A percentile compares a stretch with the other conserved stretches of the same genome.
Conservation (phyloP, 2,888 invertebrate species). For the Plebejus anna region DNA sequence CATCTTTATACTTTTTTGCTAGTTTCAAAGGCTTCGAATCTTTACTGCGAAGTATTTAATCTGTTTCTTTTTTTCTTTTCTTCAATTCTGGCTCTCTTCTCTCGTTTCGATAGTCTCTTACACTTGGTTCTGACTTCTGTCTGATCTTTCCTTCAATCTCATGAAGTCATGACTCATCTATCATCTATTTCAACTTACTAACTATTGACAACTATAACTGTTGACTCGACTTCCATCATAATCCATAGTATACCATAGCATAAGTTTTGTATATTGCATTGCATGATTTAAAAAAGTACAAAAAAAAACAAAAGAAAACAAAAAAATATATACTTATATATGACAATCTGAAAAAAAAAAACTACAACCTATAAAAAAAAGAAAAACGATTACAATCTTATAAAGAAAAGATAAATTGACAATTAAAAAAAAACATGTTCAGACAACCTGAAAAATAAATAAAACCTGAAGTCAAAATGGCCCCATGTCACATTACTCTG, state of each 20-base stretch:
- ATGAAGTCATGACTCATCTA: neutral
- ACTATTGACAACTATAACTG: neutral
- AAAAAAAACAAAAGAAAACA: neutral
- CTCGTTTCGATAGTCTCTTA: neutral
- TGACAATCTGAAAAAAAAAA: neutral
- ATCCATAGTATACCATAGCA: neutral
- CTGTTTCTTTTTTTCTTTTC: neutral
- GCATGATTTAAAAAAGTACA: neutral
- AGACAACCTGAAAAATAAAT: slow-evolving; percentile 33
- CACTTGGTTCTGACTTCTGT: neutral
- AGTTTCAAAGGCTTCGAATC: neutral
- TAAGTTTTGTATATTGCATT: neutral
- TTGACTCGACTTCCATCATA: neutral
- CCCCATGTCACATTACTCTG: slow-evolving; percentile 36
- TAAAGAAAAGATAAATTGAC: neutral
- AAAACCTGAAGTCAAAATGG: slow-evolving; percentile 28
- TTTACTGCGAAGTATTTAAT: neutral
- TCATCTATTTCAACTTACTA: neutral
- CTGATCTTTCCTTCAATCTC: neutral
- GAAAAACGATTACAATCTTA: neutral
- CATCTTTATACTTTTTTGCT: neutral
- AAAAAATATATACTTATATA: neutral
- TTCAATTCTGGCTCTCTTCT: neutral
- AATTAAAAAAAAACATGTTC: neutral
- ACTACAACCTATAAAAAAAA: neutral